Evolutionary conservation across 2,797 vertebrate species (phyloP), one percentile per base, ranked within the genome.

Genomic region (Cheirogaleus major): DNA sequence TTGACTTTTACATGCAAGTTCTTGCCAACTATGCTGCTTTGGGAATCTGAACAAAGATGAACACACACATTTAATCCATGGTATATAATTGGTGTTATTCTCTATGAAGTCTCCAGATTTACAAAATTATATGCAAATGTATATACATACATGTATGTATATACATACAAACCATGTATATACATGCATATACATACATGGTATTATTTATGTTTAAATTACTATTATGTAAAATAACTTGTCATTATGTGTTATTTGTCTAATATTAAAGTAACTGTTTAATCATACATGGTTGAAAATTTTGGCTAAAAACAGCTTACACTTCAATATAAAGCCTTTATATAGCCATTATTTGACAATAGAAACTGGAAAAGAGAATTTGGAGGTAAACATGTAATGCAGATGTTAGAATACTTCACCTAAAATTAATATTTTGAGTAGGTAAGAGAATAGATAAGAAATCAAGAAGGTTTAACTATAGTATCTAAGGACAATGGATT

Each of bases 351-450:
- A 67, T 65, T 80, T 75, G 30, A 92, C 35, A 43, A 45, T 17
- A 95, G 59, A 86, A 96, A 90, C 69, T 61, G 61, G 23, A 89
- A 1, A 55, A 75, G 78, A 55, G 20, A 93, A 61, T 81, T 61
- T 69, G 43, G 43, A 85, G 41, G 17, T 89, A 76, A 85, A 81
- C 1, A 84, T 30, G 32, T 80, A 25, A 80, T 79, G 22, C 2
- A 79, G n/a, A 69, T 76, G 13, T 84, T 63, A 70, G 25, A 72
- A 30, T 69, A 69, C 5, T 79, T 59, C 20, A 84, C 63, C 27
- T 80, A 52, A 85, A 85, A 35, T 61, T 79, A 52, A 45, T 45
- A 89, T 55, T 95, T 90, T 81, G 32, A 35, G 48, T 91, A 75
- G 23, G 48, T 89, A 61, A 89, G 84, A 59, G 61, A 63, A 32